These are phyloP conservation scores for Larimichthys crocea DNA, from an alignment of 2,113 vertebrate genomes.

Conservation along the genomic window DNA sequence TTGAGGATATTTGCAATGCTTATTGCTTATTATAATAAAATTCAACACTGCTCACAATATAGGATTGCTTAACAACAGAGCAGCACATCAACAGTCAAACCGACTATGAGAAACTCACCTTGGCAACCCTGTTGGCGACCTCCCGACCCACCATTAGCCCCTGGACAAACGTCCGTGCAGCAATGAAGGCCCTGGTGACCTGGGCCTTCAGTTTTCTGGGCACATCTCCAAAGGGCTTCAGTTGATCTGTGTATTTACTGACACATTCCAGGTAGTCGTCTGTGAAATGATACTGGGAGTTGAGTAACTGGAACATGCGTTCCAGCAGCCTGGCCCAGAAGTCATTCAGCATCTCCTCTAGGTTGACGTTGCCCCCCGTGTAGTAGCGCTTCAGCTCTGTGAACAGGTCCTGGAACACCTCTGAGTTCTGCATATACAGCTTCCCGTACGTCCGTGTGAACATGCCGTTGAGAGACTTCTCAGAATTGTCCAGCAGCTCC, in stretches of 20 bases:
- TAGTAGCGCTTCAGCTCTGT: conserved; percentile 96
- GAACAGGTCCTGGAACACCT: conserved; percentile 97
- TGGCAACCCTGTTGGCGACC: conserved; percentile 95
- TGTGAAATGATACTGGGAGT: conserved; percentile 95
- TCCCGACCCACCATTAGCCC: conserved; percentile 96
- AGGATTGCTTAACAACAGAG: neutral
- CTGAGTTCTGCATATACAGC: conserved; percentile 95
- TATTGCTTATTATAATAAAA: neutral
- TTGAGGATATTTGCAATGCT: neutral
- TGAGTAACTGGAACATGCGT: conserved; percentile 96
- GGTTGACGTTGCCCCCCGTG: conserved; percentile 94
- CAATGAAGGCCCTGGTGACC: conserved; percentile 95
- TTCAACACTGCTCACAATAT: neutral
- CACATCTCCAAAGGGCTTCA: conserved; percentile 95
- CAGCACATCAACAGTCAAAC: neutral
- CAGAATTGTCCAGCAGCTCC: conserved; percentile 95
- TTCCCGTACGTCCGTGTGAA: conserved; percentile 94
- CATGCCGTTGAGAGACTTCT: conserved; percentile 94
- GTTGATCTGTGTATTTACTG: conserved; percentile 95
- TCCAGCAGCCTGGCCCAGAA: conserved; percentile 96
- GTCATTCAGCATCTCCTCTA: conserved; percentile 97
- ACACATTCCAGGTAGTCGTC: conserved; percentile 97
- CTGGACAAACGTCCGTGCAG: conserved; percentile 96
- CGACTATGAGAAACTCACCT: conserved; percentile 85
- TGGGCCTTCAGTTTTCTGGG: conserved; percentile 94